Evolutionary conservation across 2,113 vertebrate species (phyloP), one percentile per base, ranked within the genome.

Genomic region (Podocnemis expansa): DNA sequence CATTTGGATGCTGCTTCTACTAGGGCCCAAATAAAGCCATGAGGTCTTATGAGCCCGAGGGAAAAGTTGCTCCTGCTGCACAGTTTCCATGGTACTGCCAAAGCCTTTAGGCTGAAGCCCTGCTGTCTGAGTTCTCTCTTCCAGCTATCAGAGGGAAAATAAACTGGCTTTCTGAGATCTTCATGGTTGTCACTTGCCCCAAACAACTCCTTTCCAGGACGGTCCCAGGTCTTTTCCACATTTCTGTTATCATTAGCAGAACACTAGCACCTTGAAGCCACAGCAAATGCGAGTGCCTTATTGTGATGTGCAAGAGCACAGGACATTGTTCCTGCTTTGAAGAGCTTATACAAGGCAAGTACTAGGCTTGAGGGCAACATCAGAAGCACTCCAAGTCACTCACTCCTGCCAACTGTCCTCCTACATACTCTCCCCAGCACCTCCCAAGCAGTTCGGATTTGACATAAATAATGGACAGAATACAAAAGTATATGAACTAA

Each of bases 1-100:
- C 80, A 56, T 1, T 27, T 9, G 85, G 89, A 67, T 56, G 55
- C 91, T 73, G 43, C 94, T 25, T 76, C 43, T 55, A 31, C 3
- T 6, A 1, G n/a, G 47, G 16, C 29, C 1, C 9, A 78, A 21
- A 31, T 27, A 21, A 83, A 88, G 81, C 78, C 86, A 38, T 12
- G 0, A 81, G 89, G 89, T 51, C 79, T 2, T 43, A 1, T 10
- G 45, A 5, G 95, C 96, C 49, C 1, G 51, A 47, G 95, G 95
- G 93, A 3, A 7, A 78, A 3, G 41, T 25, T 0, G 96, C 91
- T 94, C 82, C 90, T 10, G 80, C 7, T 84, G 82, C 34, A 22
- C 90, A 3, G 95, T 96, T 96, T 95, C 97, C 96, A 95, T 93
- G 94, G 96, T 94, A 45, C 6, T 87, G 95, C 82, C 13, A 13